phyloP scores from a whole-genome alignment of 2,113 vertebrate genomes.

The Strix aluco region DNA sequence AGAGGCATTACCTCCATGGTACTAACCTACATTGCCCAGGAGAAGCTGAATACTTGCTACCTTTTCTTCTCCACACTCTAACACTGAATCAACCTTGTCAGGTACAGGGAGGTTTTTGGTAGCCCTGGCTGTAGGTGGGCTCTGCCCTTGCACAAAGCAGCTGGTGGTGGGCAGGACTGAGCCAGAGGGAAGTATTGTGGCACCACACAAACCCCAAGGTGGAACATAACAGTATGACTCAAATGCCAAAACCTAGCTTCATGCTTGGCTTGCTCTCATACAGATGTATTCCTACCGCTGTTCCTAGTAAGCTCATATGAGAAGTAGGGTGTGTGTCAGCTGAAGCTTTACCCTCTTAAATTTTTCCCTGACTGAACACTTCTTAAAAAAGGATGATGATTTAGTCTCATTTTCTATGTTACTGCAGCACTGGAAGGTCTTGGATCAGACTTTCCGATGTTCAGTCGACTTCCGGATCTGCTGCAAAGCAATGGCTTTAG shows the following conservation, averaged over 20 bases:
- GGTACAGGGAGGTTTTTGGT: not conserved
- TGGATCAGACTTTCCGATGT: constrained; percentile 7
- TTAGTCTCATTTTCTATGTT: constrained; percentile 22
- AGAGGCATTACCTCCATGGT: not conserved
- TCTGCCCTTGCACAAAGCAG: not conserved
- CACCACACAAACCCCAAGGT: not conserved
- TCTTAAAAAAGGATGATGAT: constrained; percentile 1
- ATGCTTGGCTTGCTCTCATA: not conserved
- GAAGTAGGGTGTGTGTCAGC: not conserved
- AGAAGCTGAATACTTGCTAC: not conserved
- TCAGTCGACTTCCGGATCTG: not conserved
- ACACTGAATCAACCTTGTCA: not conserved
- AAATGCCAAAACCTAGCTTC: not conserved
- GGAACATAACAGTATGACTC: not conserved
- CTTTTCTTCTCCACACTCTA: not conserved
- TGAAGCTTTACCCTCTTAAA: constrained; percentile 47
- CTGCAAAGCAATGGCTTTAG: constrained; percentile 47
- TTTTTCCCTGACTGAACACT: constrained; percentile 30
- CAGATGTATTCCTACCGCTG: not conserved
- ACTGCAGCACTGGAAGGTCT: not conserved
- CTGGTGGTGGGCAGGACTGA: not conserved
- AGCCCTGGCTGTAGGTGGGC: not conserved
- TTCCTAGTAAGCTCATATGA: not conserved
- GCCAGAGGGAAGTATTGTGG: not conserved
- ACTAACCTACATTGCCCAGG: not conserved